Base-by-base conservation (phyloP, 1,140 invertebrate species). In the Drosophila pachea region DNA sequence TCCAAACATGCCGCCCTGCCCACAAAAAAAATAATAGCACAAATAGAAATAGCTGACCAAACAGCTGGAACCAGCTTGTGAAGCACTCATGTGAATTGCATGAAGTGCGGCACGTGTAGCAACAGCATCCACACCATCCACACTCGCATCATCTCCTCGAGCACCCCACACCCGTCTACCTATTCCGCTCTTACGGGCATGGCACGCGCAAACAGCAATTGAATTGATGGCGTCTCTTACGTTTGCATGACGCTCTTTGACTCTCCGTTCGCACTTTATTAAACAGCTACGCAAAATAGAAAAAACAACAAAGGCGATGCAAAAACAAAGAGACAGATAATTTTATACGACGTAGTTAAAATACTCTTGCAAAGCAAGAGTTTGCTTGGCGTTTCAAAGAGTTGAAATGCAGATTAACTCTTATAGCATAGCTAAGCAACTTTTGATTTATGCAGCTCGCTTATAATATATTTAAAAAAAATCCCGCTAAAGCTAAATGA, bases 21-120 rank as follows among this genome's bases (percentile, higher is more conserved):
- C 42, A 32, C 11, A 49, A 14, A 32, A 16, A 16, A 43, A 45
- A 42, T n/a, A 55, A 32, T 0, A 12, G 11, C 8, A 31, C 12
- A 7, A 29, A 53, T n/a, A 29, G n/a, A 7, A 38, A 54, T 9
- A 42, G 43, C 61, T 75, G 68, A 68, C 78, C 78, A 65, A 75
- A 74, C 74, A 73, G 63, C 69, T 70, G 76, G 40, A 59, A 45
- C 63, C n/a, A 67, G 68, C 49, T 62, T 64, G 55, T 49, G 43
- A 50, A 78, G 74, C 79, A 73, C 76, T 84, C 75, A 84, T 83
- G 76, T 73, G 79, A 83, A 83, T 83, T 84, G 79, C 75, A 83
- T 83, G 73, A 83, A 83, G 79, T 84, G 79, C 62, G 35, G 66
- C 76, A 68, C 64, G 69, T 68, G 69, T 9, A 61, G 16, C 35